Evolutionary conservation across 2,113 vertebrate genomes (phyloP).

Genomic region (Charadrius vociferus): DNA sequence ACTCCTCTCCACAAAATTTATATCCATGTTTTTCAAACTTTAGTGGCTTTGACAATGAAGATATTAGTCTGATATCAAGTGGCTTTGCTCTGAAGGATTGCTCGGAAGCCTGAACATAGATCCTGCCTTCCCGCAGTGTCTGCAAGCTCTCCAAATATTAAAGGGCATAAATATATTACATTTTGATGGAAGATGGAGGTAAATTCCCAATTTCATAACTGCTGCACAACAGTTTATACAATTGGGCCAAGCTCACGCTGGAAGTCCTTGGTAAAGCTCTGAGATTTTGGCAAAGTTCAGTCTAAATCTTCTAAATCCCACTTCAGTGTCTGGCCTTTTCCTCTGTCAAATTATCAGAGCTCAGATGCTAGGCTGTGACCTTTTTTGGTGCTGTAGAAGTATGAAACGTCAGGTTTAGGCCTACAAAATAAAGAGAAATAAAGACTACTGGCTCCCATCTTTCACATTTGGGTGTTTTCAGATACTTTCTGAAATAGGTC

Average conservation of each 20-base stretch:
- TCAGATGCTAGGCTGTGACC: neutral
- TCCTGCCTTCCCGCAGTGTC: neutral
- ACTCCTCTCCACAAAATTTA: neutral
- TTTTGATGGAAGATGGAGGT: neutral
- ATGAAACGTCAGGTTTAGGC: neutral
- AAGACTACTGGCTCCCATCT: neutral
- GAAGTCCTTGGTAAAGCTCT: neutral
- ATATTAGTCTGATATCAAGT: neutral
- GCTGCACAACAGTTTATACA: neutral
- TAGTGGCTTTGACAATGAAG: neutral
- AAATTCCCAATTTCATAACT: neutral
- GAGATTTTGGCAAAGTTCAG: neutral
- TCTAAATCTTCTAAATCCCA: neutral
- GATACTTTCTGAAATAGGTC: neutral
- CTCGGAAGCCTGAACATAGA: neutral
- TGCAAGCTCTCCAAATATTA: neutral
- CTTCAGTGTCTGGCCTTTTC: neutral
- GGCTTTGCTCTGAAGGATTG: neutral
- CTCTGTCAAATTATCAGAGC: neutral
- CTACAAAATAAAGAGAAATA: neutral
- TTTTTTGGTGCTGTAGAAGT: neutral
- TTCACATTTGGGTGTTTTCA: neutral
- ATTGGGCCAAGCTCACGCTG: neutral
- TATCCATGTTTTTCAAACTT: neutral
- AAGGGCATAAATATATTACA: neutral